Evolutionary conservation across 2,113 vertebrate genomes (phyloP).

Genomic region (Saimiri boliviensis): DNA sequence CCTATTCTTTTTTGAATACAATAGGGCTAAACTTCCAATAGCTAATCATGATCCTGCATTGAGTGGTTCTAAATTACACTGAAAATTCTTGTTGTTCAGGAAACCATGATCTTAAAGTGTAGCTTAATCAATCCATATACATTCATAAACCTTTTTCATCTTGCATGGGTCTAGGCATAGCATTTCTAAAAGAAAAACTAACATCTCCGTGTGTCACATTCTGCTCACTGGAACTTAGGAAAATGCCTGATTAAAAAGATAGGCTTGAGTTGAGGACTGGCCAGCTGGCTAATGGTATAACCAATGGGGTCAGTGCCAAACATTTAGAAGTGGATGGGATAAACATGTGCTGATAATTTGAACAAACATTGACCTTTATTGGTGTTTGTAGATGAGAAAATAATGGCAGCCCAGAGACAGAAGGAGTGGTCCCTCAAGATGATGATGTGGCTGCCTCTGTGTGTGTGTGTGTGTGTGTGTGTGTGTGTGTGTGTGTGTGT

Average conservation of each 20-base stretch:
- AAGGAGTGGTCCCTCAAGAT: not conserved
- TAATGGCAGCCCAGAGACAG: not conserved
- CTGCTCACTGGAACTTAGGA: not conserved
- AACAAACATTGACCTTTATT: not conserved
- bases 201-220: slow-evolving; percentile 49
- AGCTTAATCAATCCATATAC: slow-evolving; percentile 39
- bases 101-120: slow-evolving; percentile 56
- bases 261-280: not conserved
- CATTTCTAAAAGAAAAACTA: slow-evolving; percentile 19
- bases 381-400: not conserved
- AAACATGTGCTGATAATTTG: not conserved
- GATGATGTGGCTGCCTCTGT: not conserved
- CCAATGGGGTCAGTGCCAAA: not conserved
- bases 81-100: slow-evolving; percentile 54
- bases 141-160: not conserved
- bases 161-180: not conserved
- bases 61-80: slow-evolving; percentile 60
- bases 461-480: not conserved
- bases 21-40: slow-evolving; percentile 51
- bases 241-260: slow-evolving; percentile 25
- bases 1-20: not conserved
- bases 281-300: not conserved
- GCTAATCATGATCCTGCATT: slow-evolving; percentile 61
- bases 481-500: not conserved
- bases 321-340: not conserved